These are phyloP conservation scores for Nephrotoma flavescens DNA, from an alignment of 2,888 invertebrate genomes.

Conservation along the genomic window DNA sequence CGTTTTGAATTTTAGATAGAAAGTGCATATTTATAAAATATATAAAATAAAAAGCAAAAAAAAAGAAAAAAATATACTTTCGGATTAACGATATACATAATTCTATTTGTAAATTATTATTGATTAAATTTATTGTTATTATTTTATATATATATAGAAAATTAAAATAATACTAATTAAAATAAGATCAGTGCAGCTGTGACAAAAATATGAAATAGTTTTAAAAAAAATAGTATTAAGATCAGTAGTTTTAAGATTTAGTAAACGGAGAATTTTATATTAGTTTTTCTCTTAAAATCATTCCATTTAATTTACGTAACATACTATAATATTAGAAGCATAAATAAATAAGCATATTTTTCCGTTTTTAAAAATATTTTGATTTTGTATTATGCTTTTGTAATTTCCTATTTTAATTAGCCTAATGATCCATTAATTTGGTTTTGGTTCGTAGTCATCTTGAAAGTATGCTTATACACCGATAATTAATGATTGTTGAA, in stretches of 20 bases:
- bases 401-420: neutral
- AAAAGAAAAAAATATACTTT: neutral
- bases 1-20: neutral
- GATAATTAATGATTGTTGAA: too few species aligned
- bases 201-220: neutral
- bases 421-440: neutral
- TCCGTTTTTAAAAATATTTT: neutral
- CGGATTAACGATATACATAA: neutral
- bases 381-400: neutral
- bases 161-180: neutral
- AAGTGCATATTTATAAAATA: neutral
- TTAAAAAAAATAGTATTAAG: neutral
- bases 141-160: neutral
- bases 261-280: neutral
- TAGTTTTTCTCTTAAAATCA: neutral
- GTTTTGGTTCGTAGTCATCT: too few species aligned
- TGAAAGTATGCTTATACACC: too few species aligned
- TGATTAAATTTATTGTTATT: neutral
- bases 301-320: neutral
- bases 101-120: neutral
- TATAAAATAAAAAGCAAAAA: neutral
- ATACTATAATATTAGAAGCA: neutral
- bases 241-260: neutral
- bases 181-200: slow-evolving; percentile 1
- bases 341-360: neutral